phyloP scores from a whole-genome alignment of 2,113 vertebrate species.

The Psilopsiagon aurifrons region DNA sequence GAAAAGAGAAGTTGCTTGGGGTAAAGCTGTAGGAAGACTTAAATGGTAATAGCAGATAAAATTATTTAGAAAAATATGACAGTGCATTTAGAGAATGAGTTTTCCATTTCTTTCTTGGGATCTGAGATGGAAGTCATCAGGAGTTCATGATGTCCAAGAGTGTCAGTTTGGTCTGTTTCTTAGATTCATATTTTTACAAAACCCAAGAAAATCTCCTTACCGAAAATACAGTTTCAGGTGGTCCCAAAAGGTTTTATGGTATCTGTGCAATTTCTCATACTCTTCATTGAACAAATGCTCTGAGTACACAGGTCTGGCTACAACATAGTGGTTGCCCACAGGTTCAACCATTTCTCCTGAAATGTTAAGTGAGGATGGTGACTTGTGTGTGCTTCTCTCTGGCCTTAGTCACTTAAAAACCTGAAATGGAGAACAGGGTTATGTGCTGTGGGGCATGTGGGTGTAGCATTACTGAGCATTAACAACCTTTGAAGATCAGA shows the following conservation, averaged over 20 bases:
- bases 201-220: conserved; percentile 74
- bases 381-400: conserved; percentile 25
- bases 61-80: neutral
- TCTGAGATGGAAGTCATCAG: neutral
- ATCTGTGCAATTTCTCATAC: conserved; percentile 81
- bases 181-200: neutral
- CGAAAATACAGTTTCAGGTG: conserved; percentile 81
- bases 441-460: conserved; percentile 31
- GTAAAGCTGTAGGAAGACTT: neutral
- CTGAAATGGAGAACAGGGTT: conserved; percentile 66
- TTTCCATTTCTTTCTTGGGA: neutral
- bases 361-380: neutral
- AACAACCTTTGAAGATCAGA: conserved; percentile 78
- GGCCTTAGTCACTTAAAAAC: conserved; percentile 51
- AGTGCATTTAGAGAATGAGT: neutral
- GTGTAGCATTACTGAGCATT: conserved; percentile 56
- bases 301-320: conserved; percentile 87
- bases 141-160: neutral
- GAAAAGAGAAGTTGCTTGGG: neutral
- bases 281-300: conserved; percentile 83
- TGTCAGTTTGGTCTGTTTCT: neutral
- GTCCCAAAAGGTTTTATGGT: conserved; percentile 82
- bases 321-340: conserved; percentile 81
- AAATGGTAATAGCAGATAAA: neutral
- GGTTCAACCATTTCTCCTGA: conserved; percentile 78